phyloP scores from a whole-genome alignment of 2,797 vertebrate species.

The Pseudochirops cupreus region DNA sequence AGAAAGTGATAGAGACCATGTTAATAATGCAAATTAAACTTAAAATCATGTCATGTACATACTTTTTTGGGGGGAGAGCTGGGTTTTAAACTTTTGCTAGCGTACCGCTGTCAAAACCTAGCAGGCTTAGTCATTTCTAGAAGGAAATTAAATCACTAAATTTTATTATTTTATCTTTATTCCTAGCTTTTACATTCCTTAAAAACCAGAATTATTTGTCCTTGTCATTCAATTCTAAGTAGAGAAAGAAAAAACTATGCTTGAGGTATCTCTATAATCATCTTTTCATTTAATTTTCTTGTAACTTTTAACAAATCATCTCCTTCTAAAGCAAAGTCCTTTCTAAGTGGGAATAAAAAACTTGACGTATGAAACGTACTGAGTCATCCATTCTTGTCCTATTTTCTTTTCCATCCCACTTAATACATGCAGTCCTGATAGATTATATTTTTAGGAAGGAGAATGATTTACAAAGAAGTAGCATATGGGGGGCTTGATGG shows the following conservation, averaged over 20 bases:
- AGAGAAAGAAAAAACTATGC: background rate
- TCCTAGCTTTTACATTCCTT: background rate
- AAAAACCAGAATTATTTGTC: background rate
- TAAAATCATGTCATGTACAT: background rate
- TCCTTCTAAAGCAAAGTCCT: background rate
- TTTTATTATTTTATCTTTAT: background rate
- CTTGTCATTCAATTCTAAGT: background rate
- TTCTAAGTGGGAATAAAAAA: background rate
- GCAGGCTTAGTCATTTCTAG: background rate
- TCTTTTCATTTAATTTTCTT: background rate
- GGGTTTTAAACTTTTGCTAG: background rate
- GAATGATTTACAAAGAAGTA: background rate
- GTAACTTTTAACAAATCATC: background rate
- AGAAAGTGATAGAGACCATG: background rate
- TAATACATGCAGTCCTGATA: background rate
- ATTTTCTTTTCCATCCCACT: background rate
- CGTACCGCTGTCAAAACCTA: background rate
- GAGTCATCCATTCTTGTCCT: background rate
- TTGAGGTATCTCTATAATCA: background rate
- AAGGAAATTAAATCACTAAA: background rate
- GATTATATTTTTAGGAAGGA: background rate
- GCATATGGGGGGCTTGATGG: background rate
- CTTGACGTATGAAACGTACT: background rate
- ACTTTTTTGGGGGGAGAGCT: background rate
- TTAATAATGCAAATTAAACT: background rate